Conservation (phyloP, 2,888 invertebrate genomes). For the Perizoma flavofasciatum region DNA sequence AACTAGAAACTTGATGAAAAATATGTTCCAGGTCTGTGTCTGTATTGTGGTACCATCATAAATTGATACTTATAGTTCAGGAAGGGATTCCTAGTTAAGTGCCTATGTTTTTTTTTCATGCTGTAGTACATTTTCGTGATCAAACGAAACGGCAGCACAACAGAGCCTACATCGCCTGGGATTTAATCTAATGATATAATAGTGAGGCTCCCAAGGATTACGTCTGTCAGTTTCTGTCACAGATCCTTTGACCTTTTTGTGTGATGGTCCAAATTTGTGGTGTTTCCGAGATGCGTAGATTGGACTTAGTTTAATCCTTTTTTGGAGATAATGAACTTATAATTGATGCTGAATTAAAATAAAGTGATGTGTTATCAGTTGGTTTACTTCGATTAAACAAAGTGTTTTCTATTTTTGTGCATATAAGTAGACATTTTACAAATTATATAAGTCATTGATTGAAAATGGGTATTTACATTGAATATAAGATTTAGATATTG, state of each 20-base stretch:
- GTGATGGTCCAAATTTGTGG: slow-evolving; percentile 39
- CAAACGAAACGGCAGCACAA: neutral
- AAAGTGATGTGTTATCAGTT: slow-evolving; percentile 21
- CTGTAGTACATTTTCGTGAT: neutral
- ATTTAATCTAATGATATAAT: slow-evolving; percentile 39
- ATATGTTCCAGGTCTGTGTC: too few species aligned
- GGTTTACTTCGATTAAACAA: neutral
- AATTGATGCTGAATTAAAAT: slow-evolving; percentile 34
- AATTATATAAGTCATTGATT: too few species aligned
- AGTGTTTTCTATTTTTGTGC: neutral
- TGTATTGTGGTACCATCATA: too few species aligned
- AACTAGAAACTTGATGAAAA: too few species aligned
- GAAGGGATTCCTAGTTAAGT: too few species aligned
- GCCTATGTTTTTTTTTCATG: too few species aligned
- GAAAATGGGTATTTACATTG: too few species aligned
- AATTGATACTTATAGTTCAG: too few species aligned
- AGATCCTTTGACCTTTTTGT: slow-evolving; percentile 38
- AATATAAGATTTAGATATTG: too few species aligned
- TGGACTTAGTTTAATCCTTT: slow-evolving; percentile 34
- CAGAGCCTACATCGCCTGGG: slow-evolving; percentile 20
- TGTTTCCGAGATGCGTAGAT: slow-evolving; percentile 33
- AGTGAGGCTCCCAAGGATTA: slow-evolving; percentile 32
- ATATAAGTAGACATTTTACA: too few species aligned
- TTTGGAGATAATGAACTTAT: slow-evolving; percentile 36
- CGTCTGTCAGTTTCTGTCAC: slow-evolving; percentile 36